Base-by-base conservation (phyloP, 2,888 invertebrate genomes). In the Entomobrya proxima region DNA sequence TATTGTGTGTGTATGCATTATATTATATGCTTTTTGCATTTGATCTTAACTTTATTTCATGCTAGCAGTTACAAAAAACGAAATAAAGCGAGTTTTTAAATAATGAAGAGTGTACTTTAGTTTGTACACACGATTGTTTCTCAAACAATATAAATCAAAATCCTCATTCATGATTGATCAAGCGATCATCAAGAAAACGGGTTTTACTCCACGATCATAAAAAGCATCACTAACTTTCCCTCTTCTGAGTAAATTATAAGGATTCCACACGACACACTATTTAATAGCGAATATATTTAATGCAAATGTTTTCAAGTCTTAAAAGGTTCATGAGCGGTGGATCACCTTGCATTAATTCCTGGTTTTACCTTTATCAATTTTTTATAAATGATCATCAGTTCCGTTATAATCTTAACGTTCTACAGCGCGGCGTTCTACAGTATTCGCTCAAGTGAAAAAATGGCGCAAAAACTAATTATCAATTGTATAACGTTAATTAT, bases 301-400 rank as follows among this genome's bases (percentile, higher is more conserved):
- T 64, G 64, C 64, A 64, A 64, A 64, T 79, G 30, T 64, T 50
- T 75, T 77, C 80, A 80, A 80, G 80, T 80, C 80, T 80, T 79
- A 50, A 55, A 72, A 37, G 69, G 80, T 80, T 69, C n/a, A 52
- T 80, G 80, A 80, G 80, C 80, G 80, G 80, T 80, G 80, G 55
- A 80, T 80, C 80, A 80, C 80, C 80, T 80, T 80, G 80, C 80
- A 80, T 80, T 80, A n/a, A n/a, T n/a, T 55, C 58, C 64, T 24
- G 24, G 27, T 27, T n/a, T 50, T 47, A 50, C 24, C 30, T 75
- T 52, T 40, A 77, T 76, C 50, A 76, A 35, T 15, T 24, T 30
- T 55, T 21, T 55, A 24, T 37, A 9, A 55, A 55, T 55, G 44
- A 13, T n/a, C 11, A 75, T 75, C 75, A 75, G 75, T 75, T 75